A percentile compares a stretch with the other conserved stretches of the same genome.
Conservation (phyloP, 2,888 invertebrate species). For the Polia nebulosa region DNA sequence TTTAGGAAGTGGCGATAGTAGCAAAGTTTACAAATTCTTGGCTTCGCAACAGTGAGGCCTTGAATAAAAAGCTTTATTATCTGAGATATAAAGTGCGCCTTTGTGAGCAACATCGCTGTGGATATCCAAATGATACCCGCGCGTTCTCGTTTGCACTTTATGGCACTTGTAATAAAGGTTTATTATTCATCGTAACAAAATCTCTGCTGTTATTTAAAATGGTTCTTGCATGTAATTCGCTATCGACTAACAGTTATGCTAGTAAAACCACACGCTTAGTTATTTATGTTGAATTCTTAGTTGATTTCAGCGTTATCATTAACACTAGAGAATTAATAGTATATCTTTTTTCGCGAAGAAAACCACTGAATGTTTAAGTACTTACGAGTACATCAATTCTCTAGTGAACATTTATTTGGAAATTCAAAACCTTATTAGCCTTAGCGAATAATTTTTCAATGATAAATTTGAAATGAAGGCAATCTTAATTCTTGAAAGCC, state of each 20-base stretch:
- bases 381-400: constrained; percentile 5
- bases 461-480: background rate
- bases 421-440: constrained; percentile 13
- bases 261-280: background rate
- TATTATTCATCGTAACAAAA: background rate
- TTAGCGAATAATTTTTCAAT: constrained; percentile 4
- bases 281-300: background rate
- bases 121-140: background rate
- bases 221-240: background rate
- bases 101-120: background rate
- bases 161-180: background rate
- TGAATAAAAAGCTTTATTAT: background rate
- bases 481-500: background rate
- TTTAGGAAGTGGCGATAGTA: constrained; percentile 8
- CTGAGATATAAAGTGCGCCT: background rate
- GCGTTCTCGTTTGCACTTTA: background rate
- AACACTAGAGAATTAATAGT: constrained; percentile 15
- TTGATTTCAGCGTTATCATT: background rate
- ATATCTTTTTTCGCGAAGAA: background rate
- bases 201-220: background rate
- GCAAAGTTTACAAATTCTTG: background rate
- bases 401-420: constrained; percentile 1
- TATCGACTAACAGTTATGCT: constrained; percentile 6
- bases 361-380: background rate
- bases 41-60: background rate